Percentiles rank a stretch among this genome's conserved stretches.
phyloP scores from a whole-genome alignment of 1,140 invertebrate genomes.

The Drosophila parabipectinata region DNA sequence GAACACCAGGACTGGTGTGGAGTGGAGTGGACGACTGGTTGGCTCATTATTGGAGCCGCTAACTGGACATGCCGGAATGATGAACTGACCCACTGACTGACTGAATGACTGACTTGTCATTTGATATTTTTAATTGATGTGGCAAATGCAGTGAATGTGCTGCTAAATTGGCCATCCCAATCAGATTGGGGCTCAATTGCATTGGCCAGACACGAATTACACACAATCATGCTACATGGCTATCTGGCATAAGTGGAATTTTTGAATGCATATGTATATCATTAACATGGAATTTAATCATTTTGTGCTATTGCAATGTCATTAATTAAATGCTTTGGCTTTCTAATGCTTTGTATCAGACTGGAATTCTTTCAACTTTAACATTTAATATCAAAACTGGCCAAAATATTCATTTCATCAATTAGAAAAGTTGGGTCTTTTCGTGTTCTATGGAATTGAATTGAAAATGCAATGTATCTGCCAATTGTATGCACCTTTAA shows the following conservation, averaged over 20 bases:
- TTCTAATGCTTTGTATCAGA: not conserved
- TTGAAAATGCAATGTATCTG: not conserved
- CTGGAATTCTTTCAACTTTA: not conserved
- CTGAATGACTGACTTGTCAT: constrained; percentile 35
- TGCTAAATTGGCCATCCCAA: constrained; percentile 49
- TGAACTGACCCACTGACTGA: constrained; percentile 42
- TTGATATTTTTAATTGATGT: constrained; percentile 67
- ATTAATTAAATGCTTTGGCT: constrained; percentile 3
- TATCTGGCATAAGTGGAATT: constrained; percentile 20
- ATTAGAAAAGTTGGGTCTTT: not conserved
- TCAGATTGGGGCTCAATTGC: constrained; percentile 44
- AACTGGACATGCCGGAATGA: constrained; percentile 46
- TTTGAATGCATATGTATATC: not conserved
- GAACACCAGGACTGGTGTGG: no score
- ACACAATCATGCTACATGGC: constrained; percentile 22
- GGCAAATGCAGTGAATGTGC: constrained; percentile 42
- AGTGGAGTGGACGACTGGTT: constrained; percentile 49
- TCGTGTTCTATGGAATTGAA: not conserved
- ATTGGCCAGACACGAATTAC: constrained; percentile 19
- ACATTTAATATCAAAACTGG: not conserved
- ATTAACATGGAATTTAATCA: constrained; percentile 1
- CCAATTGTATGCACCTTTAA: constrained; percentile 2
- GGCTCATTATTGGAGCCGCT: constrained; percentile 42
- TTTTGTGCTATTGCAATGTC: not conserved
- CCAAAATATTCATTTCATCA: not conserved